phyloP scores from a whole-genome alignment of 2,113 vertebrate species.

The Stegastes partitus region DNA sequence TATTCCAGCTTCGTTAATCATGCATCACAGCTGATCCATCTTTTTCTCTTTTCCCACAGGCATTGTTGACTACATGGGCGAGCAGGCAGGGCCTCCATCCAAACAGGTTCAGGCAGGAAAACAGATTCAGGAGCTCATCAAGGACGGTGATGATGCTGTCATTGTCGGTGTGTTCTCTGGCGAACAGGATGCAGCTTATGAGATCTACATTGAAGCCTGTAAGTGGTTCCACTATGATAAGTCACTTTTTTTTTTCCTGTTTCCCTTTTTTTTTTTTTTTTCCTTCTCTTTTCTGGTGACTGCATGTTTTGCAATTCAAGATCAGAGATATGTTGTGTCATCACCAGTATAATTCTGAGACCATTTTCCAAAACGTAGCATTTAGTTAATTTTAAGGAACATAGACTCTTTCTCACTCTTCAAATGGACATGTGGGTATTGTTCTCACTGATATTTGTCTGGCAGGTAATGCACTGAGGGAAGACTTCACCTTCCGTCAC shows the following conservation, averaged over 20 bases:
- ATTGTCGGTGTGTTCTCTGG: slow-evolving; percentile 90
- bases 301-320: too few species aligned
- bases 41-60: slow-evolving; percentile 79
- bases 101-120: slow-evolving; percentile 90
- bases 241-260: neutral
- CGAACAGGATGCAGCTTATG: slow-evolving; percentile 87
- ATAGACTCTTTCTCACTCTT: neutral
- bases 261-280: too few species aligned
- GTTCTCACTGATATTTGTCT: slow-evolving; percentile 1
- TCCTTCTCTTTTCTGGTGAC: too few species aligned
- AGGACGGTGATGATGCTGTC: slow-evolving; percentile 92
- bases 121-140: slow-evolving; percentile 94
- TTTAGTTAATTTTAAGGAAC: too few species aligned
- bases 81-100: slow-evolving; percentile 95
- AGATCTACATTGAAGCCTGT: slow-evolving; percentile 94
- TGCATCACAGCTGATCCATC: neutral
- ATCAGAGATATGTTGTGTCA: too few species aligned
- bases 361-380: too few species aligned
- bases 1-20: neutral
- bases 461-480: slow-evolving; percentile 91
- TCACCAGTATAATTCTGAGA: too few species aligned
- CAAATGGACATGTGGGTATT: neutral
- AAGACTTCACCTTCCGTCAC: slow-evolving; percentile 95
- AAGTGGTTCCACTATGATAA: slow-evolving; percentile 50
- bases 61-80: slow-evolving; percentile 93